Evolutionary conservation across 2,888 invertebrate genomes (phyloP), one percentile per base, ranked within the genome.

Genomic region (Leptinotarsa juncta): DNA sequence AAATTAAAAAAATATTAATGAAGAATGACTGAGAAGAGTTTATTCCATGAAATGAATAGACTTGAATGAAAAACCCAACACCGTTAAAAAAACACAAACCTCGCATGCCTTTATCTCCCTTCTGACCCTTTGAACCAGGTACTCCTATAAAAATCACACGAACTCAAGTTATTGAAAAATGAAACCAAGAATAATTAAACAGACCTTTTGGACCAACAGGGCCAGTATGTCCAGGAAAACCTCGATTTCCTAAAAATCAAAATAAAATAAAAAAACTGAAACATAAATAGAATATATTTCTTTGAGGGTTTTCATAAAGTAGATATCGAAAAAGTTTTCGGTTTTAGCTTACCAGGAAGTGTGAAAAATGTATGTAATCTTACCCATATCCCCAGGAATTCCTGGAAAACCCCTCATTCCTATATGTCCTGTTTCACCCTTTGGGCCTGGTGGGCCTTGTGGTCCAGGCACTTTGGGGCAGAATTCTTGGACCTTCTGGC

Each of bases 401-500:
- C 93, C 93, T 0, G 91, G 86, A 15, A 91, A 80, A 1, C 94
- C 94, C 60, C 91, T 90, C 0, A 91, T 91, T 0, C 95, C 95
- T 0, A 92, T 90, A 0, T 91, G 91, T 0, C 95, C 95, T 0
- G 91, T 90, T 2, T 91, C 90, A 0, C 95, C 95, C 0, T 91
- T 87, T 2, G 92, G 91, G 3, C 95, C 95, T 67, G 92, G 91
- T 67, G 90, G 91, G 3, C 94, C 85, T 16, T 85, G 83, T 14
- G 84, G 84, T 73, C 85, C 85, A 5, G 85, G 82, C 42, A 77
- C 68, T 67, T 80, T 79, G 16, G 86, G 86, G 76, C 96, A 96
- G 84, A 94, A 95, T 73, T 94, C 94, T 83, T 94, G 93, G 0
- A 95, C 94, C 12, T 94, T 94, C 82, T 93, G 93, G 85, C 96